phyloP scores from a whole-genome alignment of 35 echinoderm and acorn worm species.

The Lytechinus pictus region DNA sequence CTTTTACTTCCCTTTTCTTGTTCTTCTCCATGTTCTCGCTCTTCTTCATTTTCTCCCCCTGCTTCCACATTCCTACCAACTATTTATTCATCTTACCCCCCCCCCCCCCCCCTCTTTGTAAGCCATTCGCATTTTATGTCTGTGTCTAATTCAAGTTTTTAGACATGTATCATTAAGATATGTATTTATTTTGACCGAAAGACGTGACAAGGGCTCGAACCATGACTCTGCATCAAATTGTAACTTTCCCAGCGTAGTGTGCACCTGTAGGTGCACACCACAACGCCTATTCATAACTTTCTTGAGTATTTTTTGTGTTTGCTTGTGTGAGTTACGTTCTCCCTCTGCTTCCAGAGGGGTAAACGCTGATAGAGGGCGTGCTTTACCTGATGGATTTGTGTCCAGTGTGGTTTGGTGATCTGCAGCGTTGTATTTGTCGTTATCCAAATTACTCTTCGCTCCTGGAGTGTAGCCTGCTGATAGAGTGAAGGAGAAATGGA shows the following conservation, averaged over 20 bases:
- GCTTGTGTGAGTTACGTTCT: no score
- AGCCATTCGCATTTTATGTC: background rate
- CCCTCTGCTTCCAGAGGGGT: no score
- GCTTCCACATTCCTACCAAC: background rate
- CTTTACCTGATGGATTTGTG: conserved; percentile 27
- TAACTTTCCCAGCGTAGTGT: no score
- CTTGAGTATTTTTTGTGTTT: no score
- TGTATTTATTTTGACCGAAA: no score
- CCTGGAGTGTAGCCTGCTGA: conserved; percentile 18
- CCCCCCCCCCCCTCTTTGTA: background rate
- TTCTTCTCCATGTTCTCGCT: background rate
- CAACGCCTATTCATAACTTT: no score
- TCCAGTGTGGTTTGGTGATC: conserved; percentile 34
- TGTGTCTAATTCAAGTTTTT: no score
- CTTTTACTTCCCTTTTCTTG: background rate
- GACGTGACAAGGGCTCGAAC: no score
- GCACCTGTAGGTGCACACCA: no score
- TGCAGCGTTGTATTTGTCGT: background rate
- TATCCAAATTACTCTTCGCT: background rate
- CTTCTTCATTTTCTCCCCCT: background rate
- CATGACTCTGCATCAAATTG: no score
- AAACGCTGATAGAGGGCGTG: background rate
- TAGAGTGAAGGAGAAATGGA: background rate
- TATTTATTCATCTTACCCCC: background rate
- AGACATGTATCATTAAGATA: no score